phyloP scores from a whole-genome alignment of 2,113 vertebrate genomes.

The Helogale parvula region DNA sequence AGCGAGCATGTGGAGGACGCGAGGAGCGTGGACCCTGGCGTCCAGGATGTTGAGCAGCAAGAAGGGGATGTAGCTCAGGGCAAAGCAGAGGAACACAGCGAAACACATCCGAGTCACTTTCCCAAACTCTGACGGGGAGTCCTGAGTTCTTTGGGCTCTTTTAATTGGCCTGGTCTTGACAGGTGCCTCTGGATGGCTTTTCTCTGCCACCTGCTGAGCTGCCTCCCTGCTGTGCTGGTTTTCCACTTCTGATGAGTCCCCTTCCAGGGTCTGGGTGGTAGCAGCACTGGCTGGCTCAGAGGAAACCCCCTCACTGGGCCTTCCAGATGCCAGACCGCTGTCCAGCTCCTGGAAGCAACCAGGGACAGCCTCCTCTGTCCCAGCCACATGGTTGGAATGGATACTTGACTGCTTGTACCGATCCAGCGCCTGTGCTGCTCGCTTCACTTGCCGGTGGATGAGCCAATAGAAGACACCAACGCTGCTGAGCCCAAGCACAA shows the following conservation, averaged over 20 bases:
- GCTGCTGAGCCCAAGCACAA: constrained; percentile 88
- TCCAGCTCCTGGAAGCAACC: constrained; percentile 80
- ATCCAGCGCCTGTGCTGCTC: constrained; percentile 84
- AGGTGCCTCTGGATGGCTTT: neutral
- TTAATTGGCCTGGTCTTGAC: neutral
- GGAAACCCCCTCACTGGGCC: constrained; percentile 82
- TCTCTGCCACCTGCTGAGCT: neutral
- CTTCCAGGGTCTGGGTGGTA: constrained; percentile 71
- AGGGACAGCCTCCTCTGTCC: constrained; percentile 22
- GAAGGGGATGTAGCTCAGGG: constrained; percentile 90
- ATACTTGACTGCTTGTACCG: constrained; percentile 85
- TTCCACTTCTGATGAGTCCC: constrained; percentile 32
- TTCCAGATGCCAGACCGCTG: constrained; percentile 85
- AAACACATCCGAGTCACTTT: constrained; percentile 93
- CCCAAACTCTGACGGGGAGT: constrained; percentile 87
- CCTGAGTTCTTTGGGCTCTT: constrained; percentile 41
- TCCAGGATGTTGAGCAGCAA: constrained; percentile 90
- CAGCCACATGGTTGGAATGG: constrained; percentile 68
- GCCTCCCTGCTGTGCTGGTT: neutral
- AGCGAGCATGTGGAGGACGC: constrained; percentile 89
- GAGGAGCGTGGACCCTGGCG: constrained; percentile 85
- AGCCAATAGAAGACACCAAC: constrained; percentile 91
- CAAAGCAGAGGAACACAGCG: constrained; percentile 90
- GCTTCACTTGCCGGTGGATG: constrained; percentile 88
- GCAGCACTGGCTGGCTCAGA: constrained; percentile 67